Evolutionary conservation across 2,113 vertebrate species (phyloP).

Genomic region (Ameiurus melas): DNA sequence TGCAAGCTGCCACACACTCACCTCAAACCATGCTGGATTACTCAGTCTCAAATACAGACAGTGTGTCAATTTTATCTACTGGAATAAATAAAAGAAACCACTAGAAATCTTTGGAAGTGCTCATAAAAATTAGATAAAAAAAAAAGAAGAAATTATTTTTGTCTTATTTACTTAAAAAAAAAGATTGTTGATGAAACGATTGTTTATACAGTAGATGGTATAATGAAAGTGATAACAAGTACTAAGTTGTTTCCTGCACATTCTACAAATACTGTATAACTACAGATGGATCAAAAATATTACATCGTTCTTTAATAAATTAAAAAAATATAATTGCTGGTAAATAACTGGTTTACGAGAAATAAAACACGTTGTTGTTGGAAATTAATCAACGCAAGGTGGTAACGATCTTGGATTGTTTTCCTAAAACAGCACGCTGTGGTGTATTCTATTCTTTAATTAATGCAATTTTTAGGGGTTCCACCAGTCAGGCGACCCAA

Average conservation of each 20-base stretch:
- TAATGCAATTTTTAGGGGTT: neutral
- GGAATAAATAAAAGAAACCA: neutral
- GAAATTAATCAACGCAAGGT: neutral
- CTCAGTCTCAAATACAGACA: neutral
- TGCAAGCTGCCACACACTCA: neutral
- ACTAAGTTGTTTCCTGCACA: neutral
- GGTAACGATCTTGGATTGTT: neutral
- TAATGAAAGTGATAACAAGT: neutral
- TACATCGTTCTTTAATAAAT: neutral
- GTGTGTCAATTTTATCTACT: neutral
- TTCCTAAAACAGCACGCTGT: neutral
- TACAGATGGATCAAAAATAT: neutral
- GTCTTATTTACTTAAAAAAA: neutral
- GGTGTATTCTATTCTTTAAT: neutral
- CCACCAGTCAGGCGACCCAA: neutral
- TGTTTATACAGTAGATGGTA: neutral
- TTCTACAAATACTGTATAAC: neutral
- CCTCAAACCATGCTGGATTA: conserved; percentile 1
- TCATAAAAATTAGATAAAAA: neutral
- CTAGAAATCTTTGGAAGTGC: neutral
- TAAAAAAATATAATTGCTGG: neutral
- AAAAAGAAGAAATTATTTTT: neutral
- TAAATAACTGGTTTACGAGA: too few relatives aligned
- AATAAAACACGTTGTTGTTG: neutral
- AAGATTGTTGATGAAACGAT: neutral